phyloP scores from a whole-genome alignment of 2,113 vertebrate genomes.

The Elanus axillaris region DNA sequence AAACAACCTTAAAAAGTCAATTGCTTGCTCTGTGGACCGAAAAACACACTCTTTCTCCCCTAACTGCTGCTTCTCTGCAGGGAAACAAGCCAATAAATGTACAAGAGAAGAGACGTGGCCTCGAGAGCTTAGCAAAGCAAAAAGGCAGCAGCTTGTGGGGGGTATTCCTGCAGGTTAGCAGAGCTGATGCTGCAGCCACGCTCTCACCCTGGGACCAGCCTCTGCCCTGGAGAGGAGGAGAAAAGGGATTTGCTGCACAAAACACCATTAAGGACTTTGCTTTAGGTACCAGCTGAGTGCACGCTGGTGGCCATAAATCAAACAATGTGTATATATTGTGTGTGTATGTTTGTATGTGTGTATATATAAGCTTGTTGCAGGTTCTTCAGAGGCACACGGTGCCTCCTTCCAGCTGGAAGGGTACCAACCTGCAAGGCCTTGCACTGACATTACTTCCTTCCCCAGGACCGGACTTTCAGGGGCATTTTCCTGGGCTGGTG shows the following conservation, averaged over 20 bases:
- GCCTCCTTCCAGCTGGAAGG: neutral
- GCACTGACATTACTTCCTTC: neutral
- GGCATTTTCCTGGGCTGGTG: neutral
- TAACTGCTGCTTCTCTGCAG: neutral
- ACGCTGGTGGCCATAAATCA: neutral
- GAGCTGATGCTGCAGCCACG: neutral
- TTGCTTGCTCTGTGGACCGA: constrained; percentile 12
- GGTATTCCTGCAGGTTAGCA: neutral
- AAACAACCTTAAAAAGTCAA: constrained; percentile 21
- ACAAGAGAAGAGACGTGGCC: neutral
- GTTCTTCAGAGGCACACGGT: neutral
- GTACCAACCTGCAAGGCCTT: neutral
- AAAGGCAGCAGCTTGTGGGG: neutral
- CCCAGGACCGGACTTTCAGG: neutral
- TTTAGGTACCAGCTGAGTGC: neutral
- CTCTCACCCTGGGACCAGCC: neutral
- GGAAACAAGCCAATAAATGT: neutral
- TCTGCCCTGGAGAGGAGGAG: neutral
- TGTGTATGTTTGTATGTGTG: no score
- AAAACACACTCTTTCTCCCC: constrained; percentile 22
- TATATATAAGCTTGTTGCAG: neutral
- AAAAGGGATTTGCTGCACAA: neutral
- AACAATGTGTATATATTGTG: no score
- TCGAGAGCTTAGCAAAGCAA: neutral
- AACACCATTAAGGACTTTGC: neutral